Evolutionary conservation across 2,888 invertebrate genomes (phyloP).

Genomic region (Cheilosia scutellata): DNA sequence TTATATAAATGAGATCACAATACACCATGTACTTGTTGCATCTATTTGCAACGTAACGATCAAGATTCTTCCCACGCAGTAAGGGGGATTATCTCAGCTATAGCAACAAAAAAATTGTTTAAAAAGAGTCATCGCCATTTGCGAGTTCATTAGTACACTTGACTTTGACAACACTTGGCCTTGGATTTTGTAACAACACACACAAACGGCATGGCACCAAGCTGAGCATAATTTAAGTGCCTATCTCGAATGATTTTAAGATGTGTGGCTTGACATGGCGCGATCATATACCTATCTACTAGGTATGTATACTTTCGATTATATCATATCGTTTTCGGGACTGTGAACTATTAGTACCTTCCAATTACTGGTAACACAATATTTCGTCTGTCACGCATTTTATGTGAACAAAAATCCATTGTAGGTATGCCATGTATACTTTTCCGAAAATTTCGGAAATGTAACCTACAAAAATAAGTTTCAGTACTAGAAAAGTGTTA

Average conservation of each 20-base stretch:
- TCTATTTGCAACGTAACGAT: background rate
- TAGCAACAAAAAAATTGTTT: background rate
- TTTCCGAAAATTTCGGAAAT: background rate
- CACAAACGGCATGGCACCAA: background rate
- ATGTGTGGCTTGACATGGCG: background rate
- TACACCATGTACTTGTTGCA: slow-evolving; percentile 1
- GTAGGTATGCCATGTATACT: background rate
- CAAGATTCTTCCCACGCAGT: slow-evolving; percentile 17
- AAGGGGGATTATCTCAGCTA: background rate
- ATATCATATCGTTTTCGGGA: background rate
- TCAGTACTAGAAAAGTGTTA: background rate
- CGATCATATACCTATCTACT: background rate
- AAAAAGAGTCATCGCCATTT: slow-evolving; percentile 5
- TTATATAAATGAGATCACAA: too few species aligned
- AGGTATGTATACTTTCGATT: background rate
- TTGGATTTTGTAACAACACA: slow-evolving; percentile 5
- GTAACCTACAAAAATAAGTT: background rate
- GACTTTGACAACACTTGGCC: slow-evolving; percentile 40
- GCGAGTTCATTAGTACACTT: slow-evolving; percentile 33
- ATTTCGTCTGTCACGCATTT: background rate
- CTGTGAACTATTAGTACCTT: background rate
- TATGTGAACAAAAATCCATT: too few species aligned
- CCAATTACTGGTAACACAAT: background rate
- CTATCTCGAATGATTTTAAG: background rate
- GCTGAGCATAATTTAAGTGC: background rate